Evolutionary conservation across 2,888 invertebrate genomes (phyloP), one percentile per base, ranked within the genome.

Genomic region (Chalcis sispes): DNA sequence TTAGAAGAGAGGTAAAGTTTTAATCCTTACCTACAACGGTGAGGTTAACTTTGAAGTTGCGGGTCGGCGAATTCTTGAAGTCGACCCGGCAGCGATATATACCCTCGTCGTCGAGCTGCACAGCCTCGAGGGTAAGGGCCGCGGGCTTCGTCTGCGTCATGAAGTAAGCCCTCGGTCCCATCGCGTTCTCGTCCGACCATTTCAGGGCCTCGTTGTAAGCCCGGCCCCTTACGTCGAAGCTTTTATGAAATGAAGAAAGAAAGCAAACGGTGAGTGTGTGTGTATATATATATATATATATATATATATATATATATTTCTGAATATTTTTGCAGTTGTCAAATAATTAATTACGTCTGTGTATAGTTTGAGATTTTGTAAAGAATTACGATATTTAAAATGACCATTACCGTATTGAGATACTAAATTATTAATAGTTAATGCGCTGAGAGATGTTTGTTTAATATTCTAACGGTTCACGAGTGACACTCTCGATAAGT

Each of bases 41-140:
- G 79, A 91, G 89, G 84, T 91, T 90, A 82, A 91, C 90, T 86
- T 90, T 90, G 81, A 89, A 90, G 84, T 91, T 91, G 80, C 90
- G 89, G 61, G 91, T 91, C 8, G 91, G 91, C 18, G 91, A 90
- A 80, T 90, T 89, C 78, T 88, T 89, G 84, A 91, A 91, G 85
- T 91, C 91, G 27, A 91, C 91, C 65, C 91, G 85, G 83, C 91
- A 91, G 62, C 91, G 88, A 83, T 91, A 91, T 79, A 90, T 84
- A 40, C 88, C 88, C 80, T 86, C 88, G 82, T 88, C 88, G 79
- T 85, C 84, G 74, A 88, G 81, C 73, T 85, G 88, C 72, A 91
- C 90, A 56, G 90, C 88, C 77, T 90, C 90, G 65, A 91, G 87
- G 67, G 89, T 88, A n/a, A 91, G 88, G 5, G 86, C 85, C 20